Conservation (phyloP, 2,888 invertebrate species). For the Acleris literana region DNA sequence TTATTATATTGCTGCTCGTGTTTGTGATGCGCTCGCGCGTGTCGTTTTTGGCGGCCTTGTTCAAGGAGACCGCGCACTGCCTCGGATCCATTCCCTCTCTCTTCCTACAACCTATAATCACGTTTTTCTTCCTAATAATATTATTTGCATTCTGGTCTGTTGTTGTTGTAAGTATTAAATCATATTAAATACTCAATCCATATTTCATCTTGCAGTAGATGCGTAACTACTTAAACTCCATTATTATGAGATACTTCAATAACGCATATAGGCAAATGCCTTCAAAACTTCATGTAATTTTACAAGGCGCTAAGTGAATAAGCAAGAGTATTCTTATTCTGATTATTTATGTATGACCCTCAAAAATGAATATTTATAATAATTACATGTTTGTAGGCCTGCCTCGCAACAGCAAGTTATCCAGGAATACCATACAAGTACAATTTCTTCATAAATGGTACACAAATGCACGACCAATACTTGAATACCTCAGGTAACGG, state of each 20-base stretch:
- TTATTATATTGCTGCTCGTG: slow-evolving; percentile 88
- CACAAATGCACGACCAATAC: slow-evolving; percentile 52
- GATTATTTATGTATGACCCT: too few species aligned
- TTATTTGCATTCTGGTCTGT: slow-evolving; percentile 94
- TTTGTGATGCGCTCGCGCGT: slow-evolving; percentile 91
- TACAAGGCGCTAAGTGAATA: too few species aligned
- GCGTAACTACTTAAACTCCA: too few species aligned
- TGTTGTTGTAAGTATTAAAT: slow-evolving; percentile 87
- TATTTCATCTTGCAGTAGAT: too few species aligned
- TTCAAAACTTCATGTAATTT: too few species aligned
- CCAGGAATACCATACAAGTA: slow-evolving; percentile 81
- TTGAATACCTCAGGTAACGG: slow-evolving; percentile 60
- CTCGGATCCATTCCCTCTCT: slow-evolving; percentile 92
- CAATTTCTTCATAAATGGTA: slow-evolving; percentile 69
- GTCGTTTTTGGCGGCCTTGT: slow-evolving; percentile 91
- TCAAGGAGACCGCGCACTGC: slow-evolving; percentile 95
- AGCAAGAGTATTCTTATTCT: too few species aligned
- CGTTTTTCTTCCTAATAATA: slow-evolving; percentile 89
- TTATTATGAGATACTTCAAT: too few species aligned
- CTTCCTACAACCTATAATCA: slow-evolving; percentile 92
- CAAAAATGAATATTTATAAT: too few species aligned
- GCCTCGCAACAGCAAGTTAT: slow-evolving; percentile 93
- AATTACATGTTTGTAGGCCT: slow-evolving; percentile 72
- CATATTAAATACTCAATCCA: background rate
- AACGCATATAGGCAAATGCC: too few species aligned